A percentile compares a stretch with the other conserved stretches of the same genome.
phyloP scores from a whole-genome alignment of 2,797 vertebrate species.

The Enteromius radiatus region DNA sequence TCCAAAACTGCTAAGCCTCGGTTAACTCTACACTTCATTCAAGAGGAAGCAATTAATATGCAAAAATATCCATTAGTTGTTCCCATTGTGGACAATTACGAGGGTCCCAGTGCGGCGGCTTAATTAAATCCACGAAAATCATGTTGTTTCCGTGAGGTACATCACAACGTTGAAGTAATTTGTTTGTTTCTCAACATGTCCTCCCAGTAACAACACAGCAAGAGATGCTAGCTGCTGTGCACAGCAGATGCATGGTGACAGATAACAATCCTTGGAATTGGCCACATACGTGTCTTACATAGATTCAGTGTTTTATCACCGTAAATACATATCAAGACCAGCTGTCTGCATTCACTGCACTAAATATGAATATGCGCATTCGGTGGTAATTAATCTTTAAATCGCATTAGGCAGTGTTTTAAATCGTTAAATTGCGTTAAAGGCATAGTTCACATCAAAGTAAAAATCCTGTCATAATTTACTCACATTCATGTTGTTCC shows the following conservation, averaged over 20 bases:
- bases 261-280: slow-evolving; percentile 22
- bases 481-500: not conserved
- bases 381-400: not conserved
- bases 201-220: slow-evolving; percentile 44
- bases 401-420: not conserved
- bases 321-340: slow-evolving; percentile 7
- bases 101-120: slow-evolving; percentile 37
- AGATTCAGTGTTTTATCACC: not conserved
- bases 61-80: slow-evolving; percentile 31
- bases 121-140: slow-evolving; percentile 56
- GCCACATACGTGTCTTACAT: slow-evolving; percentile 17
- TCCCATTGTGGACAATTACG: slow-evolving; percentile 55
- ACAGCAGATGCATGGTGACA: slow-evolving; percentile 27
- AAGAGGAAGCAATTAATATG: slow-evolving; percentile 31
- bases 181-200: slow-evolving; percentile 51
- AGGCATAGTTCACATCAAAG: not conserved
- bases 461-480: not conserved
- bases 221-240: slow-evolving; percentile 42
- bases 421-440: not conserved
- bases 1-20: slow-evolving; percentile 16
- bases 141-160: slow-evolving; percentile 43
- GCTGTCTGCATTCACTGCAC: not conserved
- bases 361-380: not conserved
- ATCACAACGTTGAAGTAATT: slow-evolving; percentile 44
- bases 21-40: slow-evolving; percentile 39